Conservation (phyloP, 2,888 invertebrate genomes). For the Pantelozetes paolii region DNA sequence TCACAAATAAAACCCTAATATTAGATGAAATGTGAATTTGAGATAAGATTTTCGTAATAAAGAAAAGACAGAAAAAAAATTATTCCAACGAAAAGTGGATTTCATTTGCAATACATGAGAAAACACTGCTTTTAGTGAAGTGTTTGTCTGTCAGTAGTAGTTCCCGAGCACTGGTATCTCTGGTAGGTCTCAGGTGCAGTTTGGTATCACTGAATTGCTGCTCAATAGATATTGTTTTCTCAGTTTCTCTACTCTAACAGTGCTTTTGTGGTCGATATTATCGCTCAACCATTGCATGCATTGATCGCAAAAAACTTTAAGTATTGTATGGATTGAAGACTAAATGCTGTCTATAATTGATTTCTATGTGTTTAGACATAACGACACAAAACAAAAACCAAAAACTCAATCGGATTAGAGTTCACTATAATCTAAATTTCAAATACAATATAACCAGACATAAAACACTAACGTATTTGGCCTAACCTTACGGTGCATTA, state of each 20-base stretch:
- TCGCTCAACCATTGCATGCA: constrained; percentile 9
- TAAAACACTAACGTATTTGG: constrained; percentile 3
- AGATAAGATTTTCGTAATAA: background rate
- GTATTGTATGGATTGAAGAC: constrained; percentile 11
- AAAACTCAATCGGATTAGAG: constrained; percentile 20
- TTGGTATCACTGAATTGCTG: constrained; percentile 10
- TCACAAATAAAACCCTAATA: background rate
- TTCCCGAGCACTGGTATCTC: background rate
- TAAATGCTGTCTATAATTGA: constrained; percentile 33
- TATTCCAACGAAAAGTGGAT: background rate
- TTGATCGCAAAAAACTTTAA: constrained; percentile 30
- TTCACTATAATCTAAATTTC: constrained; percentile 6
- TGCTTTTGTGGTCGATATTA: constrained; percentile 36
- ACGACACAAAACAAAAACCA: background rate
- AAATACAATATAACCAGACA: constrained; percentile 8
- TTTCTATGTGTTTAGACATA: constrained; percentile 13
- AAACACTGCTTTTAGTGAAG: background rate
- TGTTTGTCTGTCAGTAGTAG: constrained; percentile 1
- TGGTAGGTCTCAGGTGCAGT: constrained; percentile 30
- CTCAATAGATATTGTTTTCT: background rate
- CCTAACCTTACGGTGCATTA: background rate
- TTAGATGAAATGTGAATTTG: background rate
- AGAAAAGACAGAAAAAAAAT: background rate
- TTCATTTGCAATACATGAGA: background rate
- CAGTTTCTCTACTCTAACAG: background rate